Conservation (phyloP, 2,113 vertebrate genomes). For the Falco punctatus region DNA sequence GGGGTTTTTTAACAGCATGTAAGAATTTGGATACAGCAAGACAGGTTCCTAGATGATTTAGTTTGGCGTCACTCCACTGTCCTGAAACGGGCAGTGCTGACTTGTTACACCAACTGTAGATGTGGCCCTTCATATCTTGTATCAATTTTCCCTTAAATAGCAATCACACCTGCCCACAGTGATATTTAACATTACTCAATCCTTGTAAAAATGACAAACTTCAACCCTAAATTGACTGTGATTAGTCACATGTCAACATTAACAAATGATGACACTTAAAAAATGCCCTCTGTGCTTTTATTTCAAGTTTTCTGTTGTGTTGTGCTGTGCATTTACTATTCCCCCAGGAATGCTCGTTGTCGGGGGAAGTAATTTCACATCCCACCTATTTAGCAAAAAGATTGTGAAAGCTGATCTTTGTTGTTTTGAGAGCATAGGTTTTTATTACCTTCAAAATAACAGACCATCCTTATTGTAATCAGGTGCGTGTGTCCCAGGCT, state of each 20-base stretch:
- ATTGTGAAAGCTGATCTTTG: constrained; percentile 26
- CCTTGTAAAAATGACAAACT: constrained; percentile 13
- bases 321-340: background rate
- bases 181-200: background rate
- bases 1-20: background rate
- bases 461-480: background rate
- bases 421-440: background rate
- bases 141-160: background rate
- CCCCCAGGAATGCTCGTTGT: constrained; percentile 15
- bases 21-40: background rate
- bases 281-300: constrained; percentile 30
- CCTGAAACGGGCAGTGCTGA: background rate
- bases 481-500: background rate
- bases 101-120: background rate
- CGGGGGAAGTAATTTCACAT: constrained; percentile 38
- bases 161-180: constrained; percentile 4
- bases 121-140: background rate
- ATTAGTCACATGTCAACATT: background rate
- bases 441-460: background rate
- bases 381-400: constrained; percentile 12
- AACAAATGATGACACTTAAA: constrained; percentile 4
- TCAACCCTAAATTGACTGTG: background rate
- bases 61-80: background rate
- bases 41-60: background rate
- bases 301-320: background rate